phyloP scores from a whole-genome alignment of 2,888 invertebrate species.

The Hipparchia sbordonii region DNA sequence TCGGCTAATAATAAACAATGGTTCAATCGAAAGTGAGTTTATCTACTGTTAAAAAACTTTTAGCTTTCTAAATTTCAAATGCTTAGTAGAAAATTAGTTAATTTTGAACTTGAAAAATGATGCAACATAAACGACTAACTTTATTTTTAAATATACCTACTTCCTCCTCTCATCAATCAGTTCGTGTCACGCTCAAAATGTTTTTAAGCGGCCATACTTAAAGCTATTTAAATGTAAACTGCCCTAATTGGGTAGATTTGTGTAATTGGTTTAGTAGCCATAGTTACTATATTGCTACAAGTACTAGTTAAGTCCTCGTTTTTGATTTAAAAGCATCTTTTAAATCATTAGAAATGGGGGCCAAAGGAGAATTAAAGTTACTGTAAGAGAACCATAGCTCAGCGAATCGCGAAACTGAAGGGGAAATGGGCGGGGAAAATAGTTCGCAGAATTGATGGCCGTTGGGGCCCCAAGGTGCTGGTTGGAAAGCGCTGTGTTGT shows the following conservation, averaged over 20 bases:
- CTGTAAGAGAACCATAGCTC: no score
- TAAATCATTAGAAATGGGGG: no score
- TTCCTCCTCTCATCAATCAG: constrained; percentile 22
- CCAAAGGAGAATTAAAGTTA: no score
- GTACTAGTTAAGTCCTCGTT: no score
- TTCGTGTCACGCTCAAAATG: constrained; percentile 16
- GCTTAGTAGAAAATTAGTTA: neutral
- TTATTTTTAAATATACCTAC: constrained; percentile 18
- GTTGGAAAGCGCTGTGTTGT: no score
- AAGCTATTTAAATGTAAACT: constrained; percentile 13
- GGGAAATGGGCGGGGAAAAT: no score
- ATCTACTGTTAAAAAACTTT: neutral
- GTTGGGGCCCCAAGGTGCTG: no score
- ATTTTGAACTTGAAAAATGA: constrained; percentile 16
- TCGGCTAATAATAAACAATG: no score
- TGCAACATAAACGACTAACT: constrained; percentile 1
- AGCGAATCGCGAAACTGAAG: no score
- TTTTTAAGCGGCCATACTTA: constrained; percentile 12
- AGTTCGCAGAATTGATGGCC: no score
- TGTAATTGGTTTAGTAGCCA: constrained; percentile 22
- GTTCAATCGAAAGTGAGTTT: no score
- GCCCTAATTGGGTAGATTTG: constrained; percentile 18
- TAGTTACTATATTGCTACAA: neutral
- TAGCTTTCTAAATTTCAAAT: neutral
- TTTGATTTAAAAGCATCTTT: no score